Evolutionary conservation across 2,888 invertebrate species (phyloP).

Genomic region (Eudasyphora cyanicolor): DNA sequence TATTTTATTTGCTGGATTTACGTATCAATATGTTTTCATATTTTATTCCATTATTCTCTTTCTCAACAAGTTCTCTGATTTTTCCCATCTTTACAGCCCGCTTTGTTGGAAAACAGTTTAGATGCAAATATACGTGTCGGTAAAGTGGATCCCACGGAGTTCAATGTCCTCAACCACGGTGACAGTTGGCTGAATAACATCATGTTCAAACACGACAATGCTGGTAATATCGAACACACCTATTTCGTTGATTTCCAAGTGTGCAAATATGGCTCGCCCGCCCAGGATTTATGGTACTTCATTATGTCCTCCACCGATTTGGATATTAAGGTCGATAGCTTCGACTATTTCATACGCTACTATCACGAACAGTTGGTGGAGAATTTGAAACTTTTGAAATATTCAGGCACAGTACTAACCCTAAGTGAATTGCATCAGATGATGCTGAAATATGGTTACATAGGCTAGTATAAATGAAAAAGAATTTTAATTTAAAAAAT

Average conservation of each 20-base stretch:
- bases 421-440: conserved; percentile 71
- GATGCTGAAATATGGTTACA: conserved; percentile 70
- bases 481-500: background rate
- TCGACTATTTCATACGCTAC: conserved; percentile 75
- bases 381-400: conserved; percentile 72
- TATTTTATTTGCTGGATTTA: no score
- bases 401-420: conserved; percentile 71
- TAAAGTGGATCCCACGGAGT: conserved; percentile 67
- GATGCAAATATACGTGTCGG: conserved; percentile 9
- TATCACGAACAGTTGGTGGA: conserved; percentile 73
- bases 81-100: background rate
- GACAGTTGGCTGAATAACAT: conserved; percentile 75
- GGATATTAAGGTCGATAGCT: conserved; percentile 73
- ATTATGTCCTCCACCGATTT: conserved; percentile 74
- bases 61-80: no score
- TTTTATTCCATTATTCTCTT: no score
- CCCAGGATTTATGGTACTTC: conserved; percentile 74
- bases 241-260: conserved; percentile 75
- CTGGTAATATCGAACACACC: conserved; percentile 64
- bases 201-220: conserved; percentile 72
- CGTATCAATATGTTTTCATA: no score
- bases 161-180: conserved; percentile 76
- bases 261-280: conserved; percentile 71
- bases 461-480: conserved; percentile 68
- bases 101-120: background rate